Evolutionary conservation across 1,140 invertebrate species (phyloP).

Genomic region (Glossosoma conforme): DNA sequence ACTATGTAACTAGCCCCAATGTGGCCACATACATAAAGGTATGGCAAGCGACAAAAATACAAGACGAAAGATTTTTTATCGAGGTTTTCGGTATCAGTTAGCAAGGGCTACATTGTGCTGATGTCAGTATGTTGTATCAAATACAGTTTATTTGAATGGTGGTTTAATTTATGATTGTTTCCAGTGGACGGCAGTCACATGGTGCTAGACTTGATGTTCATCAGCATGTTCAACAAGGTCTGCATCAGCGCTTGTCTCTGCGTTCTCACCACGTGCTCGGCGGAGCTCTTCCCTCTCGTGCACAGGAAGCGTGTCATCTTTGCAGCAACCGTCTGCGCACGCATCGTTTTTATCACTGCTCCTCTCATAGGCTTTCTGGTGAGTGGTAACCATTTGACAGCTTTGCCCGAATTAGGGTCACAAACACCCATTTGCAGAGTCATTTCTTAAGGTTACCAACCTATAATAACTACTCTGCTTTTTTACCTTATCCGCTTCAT

Average conservation of each 20-base stretch:
- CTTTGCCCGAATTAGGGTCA: too few species aligned
- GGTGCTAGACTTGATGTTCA: constrained; percentile 16
- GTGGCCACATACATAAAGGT: too few species aligned
- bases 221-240: constrained; percentile 29
- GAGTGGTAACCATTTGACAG: constrained; percentile 1
- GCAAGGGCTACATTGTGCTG: too few species aligned
- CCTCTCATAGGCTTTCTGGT: constrained; percentile 27
- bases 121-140: too few species aligned
- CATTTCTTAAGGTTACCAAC: too few species aligned
- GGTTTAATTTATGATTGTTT: constrained; percentile 6
- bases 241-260: constrained; percentile 26
- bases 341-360: constrained; percentile 27
- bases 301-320: constrained; percentile 27
- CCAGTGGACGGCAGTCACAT: constrained; percentile 28
- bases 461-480: too few species aligned
- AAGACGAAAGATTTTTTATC: too few species aligned
- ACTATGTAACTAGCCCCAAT: too few species aligned
- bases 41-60: too few species aligned
- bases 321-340: constrained; percentile 15
- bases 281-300: constrained; percentile 23
- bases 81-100: too few species aligned
- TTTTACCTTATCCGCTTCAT: too few species aligned
- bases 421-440: too few species aligned
- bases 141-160: neutral
- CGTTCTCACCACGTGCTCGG: constrained; percentile 25